Evolutionary conservation across 2,113 vertebrate genomes (phyloP).

Genomic region (Naja naja): DNA sequence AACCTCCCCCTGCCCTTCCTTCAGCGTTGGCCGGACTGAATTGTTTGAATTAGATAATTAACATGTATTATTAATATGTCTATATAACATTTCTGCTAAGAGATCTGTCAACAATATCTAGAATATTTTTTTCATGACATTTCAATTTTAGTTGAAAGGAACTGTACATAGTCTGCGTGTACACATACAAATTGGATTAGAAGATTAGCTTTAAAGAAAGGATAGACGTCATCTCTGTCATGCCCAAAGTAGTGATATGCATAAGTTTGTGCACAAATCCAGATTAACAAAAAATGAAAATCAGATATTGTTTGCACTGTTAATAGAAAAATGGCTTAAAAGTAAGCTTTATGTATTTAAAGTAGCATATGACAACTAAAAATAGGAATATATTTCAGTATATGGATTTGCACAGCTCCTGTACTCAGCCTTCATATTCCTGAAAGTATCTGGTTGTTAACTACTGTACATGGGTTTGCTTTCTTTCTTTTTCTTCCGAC

Average conservation of each 20-base stretch:
- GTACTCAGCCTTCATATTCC: not conserved
- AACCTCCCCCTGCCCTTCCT: not conserved
- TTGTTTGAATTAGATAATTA: not conserved
- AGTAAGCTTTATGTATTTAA: not conserved
- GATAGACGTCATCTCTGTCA: not conserved
- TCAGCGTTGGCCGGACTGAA: not conserved
- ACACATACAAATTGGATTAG: not conserved
- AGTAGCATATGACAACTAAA: not conserved
- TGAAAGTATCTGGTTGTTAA: not conserved
- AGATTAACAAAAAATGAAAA: not conserved
- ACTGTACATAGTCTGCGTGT: not conserved
- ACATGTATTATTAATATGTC: not conserved
- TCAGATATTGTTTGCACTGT: not conserved
- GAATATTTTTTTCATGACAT: not conserved
- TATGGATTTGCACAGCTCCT: not conserved
- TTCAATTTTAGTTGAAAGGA: not conserved
- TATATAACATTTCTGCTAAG: not conserved
- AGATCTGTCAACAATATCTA: not conserved
- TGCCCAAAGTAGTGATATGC: not conserved
- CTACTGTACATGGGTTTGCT: not conserved
- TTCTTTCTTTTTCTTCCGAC: not conserved
- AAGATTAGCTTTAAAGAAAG: not conserved
- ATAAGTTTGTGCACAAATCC: not conserved
- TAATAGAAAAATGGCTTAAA: not conserved
- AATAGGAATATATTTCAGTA: not conserved